phyloP scores from a whole-genome alignment of 2,888 invertebrate genomes.

The Tetragonisca angustula region DNA sequence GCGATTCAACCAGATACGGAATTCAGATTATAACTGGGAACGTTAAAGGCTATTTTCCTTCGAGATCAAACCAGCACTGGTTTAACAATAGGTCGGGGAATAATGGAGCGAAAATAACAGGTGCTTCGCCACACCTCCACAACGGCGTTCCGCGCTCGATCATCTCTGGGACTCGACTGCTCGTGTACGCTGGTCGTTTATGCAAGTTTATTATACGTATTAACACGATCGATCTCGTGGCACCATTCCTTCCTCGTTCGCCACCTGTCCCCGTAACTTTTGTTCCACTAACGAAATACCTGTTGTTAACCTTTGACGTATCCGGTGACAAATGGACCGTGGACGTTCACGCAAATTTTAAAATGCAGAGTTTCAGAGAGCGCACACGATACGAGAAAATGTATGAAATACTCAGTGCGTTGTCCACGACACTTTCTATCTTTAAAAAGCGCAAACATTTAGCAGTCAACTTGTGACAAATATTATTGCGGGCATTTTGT shows the following conservation, averaged over 20 bases:
- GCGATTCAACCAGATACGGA: constrained; percentile 57
- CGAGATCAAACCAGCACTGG: constrained; percentile 50
- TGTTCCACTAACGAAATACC: not conserved
- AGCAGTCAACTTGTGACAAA: too few species aligned
- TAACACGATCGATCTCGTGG: not conserved
- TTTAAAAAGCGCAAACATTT: too few species aligned
- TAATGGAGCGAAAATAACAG: constrained; percentile 65
- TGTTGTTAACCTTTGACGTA: too few species aligned
- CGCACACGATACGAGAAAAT: not conserved
- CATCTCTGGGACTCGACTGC: not conserved
- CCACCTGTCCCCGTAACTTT: not conserved
- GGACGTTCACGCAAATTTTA: too few species aligned
- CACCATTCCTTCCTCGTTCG: not conserved
- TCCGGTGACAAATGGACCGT: too few species aligned
- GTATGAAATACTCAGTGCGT: too few species aligned
- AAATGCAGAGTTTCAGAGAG: too few species aligned
- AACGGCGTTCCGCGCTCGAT: not conserved
- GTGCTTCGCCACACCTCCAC: constrained; percentile 27
- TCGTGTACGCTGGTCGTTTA: not conserved
- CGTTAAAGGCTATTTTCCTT: constrained; percentile 65
- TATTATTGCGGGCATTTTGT: too few species aligned
- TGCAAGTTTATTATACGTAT: constrained; percentile 13
- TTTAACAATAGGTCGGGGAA: constrained; percentile 57
- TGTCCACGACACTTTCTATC: too few species aligned
- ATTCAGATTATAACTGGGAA: constrained; percentile 57